Percentiles rank a stretch among this genome's conserved stretches.
Evolutionary conservation across 2,113 vertebrate species (phyloP).

Genomic region (Rhea pennata): DNA sequence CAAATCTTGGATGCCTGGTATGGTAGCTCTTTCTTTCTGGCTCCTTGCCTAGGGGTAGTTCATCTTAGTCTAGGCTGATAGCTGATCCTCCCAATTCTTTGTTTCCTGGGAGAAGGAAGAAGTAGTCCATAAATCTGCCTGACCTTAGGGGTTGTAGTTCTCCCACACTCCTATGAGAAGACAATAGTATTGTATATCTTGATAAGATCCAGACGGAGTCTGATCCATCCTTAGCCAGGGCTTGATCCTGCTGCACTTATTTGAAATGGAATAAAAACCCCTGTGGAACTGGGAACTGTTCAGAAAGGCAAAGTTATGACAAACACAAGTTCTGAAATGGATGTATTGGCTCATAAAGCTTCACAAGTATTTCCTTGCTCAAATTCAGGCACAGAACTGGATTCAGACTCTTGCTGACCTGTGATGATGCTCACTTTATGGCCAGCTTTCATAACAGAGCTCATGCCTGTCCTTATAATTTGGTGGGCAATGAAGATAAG

Average conservation of each 20-base stretch:
- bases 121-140: neutral
- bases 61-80: neutral
- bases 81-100: neutral
- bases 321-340: neutral
- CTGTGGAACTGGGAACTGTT: fast-evolving
- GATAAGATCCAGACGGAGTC: neutral
- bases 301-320: neutral
- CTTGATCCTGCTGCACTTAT: neutral
- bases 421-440: neutral
- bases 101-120: neutral
- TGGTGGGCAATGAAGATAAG: neutral
- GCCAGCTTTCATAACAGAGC: neutral
- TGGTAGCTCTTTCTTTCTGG: neutral
- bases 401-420: neutral
- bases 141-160: neutral
- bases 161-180: neutral
- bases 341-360: neutral
- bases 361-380: neutral
- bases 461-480: neutral
- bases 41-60: neutral
- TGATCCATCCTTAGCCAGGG: neutral
- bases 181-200: neutral
- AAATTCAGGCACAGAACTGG: neutral
- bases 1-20: neutral
- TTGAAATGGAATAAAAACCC: neutral